Conservation (phyloP, 92 coral and sea anemone genomes). For the Muricea muricata region DNA sequence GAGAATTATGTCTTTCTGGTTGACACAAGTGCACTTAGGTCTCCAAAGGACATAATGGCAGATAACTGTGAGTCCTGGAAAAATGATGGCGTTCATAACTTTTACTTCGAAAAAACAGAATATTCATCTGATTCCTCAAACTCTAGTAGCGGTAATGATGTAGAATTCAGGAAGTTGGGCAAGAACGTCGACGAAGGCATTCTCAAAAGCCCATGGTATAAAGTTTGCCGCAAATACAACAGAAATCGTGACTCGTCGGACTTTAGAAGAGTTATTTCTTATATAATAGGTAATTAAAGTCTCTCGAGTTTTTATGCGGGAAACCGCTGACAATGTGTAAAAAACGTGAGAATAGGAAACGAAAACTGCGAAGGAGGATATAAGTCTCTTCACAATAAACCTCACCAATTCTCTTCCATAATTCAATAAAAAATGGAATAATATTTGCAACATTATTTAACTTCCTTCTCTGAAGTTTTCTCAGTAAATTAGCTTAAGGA, state of each 20-base stretch:
- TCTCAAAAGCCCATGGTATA: constrained; percentile 11
- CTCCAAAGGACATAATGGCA: not conserved
- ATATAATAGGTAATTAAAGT: not conserved
- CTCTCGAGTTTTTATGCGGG: too few relatives aligned
- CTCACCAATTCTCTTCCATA: too few relatives aligned
- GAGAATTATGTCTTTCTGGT: not conserved
- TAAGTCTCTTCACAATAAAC: too few relatives aligned
- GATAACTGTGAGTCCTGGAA: not conserved
- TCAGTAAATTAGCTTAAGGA: too few relatives aligned
- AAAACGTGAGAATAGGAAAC: too few relatives aligned
- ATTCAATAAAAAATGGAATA: too few relatives aligned
- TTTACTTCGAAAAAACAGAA: constrained; percentile 3
- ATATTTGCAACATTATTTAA: too few relatives aligned
- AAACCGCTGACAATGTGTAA: too few relatives aligned
- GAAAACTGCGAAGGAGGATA: too few relatives aligned
- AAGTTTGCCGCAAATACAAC: constrained; percentile 8
- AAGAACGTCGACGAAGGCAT: not conserved
- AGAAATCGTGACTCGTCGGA: not conserved
- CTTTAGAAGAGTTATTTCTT: not conserved
- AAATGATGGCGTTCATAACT: not conserved
- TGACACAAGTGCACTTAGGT: not conserved
- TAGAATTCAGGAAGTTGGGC: not conserved
- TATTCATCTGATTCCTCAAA: not conserved
- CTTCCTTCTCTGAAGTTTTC: too few relatives aligned
- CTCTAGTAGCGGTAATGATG: not conserved